Conservation (phyloP, 2,888 invertebrate species). For the Nesidiocoris tenuis region DNA sequence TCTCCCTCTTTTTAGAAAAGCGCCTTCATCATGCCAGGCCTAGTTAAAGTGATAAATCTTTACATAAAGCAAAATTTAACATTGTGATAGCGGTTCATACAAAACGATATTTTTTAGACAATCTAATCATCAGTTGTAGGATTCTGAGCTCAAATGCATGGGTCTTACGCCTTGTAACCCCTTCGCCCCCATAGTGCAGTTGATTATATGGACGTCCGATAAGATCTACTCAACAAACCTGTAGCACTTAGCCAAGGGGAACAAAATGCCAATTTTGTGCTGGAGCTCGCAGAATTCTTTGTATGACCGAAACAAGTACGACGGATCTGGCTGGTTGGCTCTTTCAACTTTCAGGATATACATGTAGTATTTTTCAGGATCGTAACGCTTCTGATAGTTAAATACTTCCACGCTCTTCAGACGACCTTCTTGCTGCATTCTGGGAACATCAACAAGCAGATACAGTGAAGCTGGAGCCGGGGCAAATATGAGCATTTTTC, state of each 20-base stretch:
- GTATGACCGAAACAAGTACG: constrained; percentile 89
- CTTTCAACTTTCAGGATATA: constrained; percentile 82
- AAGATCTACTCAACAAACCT: constrained; percentile 61
- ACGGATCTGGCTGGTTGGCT: constrained; percentile 80
- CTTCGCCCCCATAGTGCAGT: too few relatives aligned
- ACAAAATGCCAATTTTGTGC: constrained; percentile 87
- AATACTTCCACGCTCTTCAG: constrained; percentile 81
- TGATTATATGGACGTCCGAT: too few relatives aligned
- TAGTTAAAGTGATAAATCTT: too few relatives aligned
- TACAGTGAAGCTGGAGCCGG: not conserved
- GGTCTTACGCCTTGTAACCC: too few relatives aligned
- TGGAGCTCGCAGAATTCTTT: constrained; percentile 96
- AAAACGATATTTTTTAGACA: too few relatives aligned
- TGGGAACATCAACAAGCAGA: constrained; percentile 53
- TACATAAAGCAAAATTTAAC: too few relatives aligned
- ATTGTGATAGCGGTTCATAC: too few relatives aligned
- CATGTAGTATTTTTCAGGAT: constrained; percentile 96
- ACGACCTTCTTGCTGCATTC: constrained; percentile 86
- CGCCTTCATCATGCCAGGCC: too few relatives aligned
- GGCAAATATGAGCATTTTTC: too few relatives aligned
- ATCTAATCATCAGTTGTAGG: too few relatives aligned
- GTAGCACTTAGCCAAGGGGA: constrained; percentile 86
- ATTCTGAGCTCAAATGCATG: too few relatives aligned
- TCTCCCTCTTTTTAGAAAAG: too few relatives aligned
- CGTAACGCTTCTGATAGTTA: constrained; percentile 91